Conservation (phyloP, 2,888 invertebrate genomes). For the Pachydiplax longipennis region DNA sequence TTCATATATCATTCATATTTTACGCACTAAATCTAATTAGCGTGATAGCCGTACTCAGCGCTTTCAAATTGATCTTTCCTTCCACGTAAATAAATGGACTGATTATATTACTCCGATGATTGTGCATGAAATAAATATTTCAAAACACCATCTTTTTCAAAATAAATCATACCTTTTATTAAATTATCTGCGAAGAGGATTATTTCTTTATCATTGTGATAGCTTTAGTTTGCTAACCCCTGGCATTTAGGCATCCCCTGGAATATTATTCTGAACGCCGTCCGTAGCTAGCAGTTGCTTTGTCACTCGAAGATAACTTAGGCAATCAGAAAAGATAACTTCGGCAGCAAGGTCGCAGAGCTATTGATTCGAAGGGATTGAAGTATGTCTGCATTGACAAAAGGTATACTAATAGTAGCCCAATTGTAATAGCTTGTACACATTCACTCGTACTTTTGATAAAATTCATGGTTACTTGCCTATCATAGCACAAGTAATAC, state of each 20-base stretch:
- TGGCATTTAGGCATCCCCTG: background rate
- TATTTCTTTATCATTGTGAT: too few species aligned
- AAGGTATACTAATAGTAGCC: background rate
- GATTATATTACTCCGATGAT: too few species aligned
- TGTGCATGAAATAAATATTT: too few species aligned
- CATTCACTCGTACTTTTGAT: background rate
- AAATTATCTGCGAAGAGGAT: too few species aligned
- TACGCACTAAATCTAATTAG: too few species aligned
- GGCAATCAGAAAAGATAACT: background rate
- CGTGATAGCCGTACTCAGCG: too few species aligned
- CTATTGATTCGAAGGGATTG: background rate
- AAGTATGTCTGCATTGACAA: conserved; percentile 13
- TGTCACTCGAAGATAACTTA: background rate
- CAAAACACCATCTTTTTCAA: too few species aligned
- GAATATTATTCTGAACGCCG: background rate
- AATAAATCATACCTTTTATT: too few species aligned
- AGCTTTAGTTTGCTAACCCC: background rate
- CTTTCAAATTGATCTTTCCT: too few species aligned
- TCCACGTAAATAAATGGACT: too few species aligned
- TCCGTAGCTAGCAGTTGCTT: background rate
- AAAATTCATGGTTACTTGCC: background rate
- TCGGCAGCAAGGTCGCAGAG: too few species aligned
- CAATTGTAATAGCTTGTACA: background rate
- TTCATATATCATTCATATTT: too few species aligned
- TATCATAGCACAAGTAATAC: background rate